Evolutionary conservation across 2,888 invertebrate genomes (phyloP).

Genomic region (Crepidodera aurea): DNA sequence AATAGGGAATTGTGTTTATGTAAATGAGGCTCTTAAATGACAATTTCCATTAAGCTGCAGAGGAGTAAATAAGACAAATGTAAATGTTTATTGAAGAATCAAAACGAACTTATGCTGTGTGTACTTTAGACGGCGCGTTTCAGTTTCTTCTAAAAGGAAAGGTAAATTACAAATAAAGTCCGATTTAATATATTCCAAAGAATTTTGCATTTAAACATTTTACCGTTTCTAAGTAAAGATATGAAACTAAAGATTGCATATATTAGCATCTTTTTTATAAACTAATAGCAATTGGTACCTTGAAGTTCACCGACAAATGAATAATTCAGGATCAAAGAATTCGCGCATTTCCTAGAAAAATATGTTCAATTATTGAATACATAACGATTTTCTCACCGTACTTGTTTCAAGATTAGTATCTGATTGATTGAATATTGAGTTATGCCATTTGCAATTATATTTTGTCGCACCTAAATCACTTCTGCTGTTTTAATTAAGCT

Average conservation of each 20-base stretch:
- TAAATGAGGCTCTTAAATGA: neutral
- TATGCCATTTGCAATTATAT: too few relatives aligned
- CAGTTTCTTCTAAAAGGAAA: constrained; percentile 9
- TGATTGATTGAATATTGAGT: too few relatives aligned
- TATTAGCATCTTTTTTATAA: constrained; percentile 3
- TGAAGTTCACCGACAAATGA: neutral
- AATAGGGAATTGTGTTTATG: neutral
- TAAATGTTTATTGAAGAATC: constrained; percentile 8
- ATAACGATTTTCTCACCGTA: too few relatives aligned
- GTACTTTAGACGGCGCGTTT: neutral
- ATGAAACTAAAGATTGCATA: constrained; percentile 1
- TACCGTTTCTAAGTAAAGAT: constrained; percentile 9
- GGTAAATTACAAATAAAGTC: constrained; percentile 13
- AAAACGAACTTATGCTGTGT: neutral
- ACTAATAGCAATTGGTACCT: neutral
- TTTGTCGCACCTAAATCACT: too few relatives aligned
- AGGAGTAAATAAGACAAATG: constrained; percentile 11
- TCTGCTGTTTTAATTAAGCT: too few relatives aligned
- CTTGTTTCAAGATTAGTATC: too few relatives aligned
- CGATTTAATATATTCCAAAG: constrained; percentile 1
- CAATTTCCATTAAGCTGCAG: neutral
- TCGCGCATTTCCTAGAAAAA: neutral
- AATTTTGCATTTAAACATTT: constrained; percentile 11
- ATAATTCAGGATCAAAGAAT: neutral
- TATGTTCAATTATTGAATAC: too few relatives aligned